These are phyloP conservation scores for Iselma pallidipennis DNA, from an alignment of 2,888 invertebrate genomes.

Conservation along the genomic window DNA sequence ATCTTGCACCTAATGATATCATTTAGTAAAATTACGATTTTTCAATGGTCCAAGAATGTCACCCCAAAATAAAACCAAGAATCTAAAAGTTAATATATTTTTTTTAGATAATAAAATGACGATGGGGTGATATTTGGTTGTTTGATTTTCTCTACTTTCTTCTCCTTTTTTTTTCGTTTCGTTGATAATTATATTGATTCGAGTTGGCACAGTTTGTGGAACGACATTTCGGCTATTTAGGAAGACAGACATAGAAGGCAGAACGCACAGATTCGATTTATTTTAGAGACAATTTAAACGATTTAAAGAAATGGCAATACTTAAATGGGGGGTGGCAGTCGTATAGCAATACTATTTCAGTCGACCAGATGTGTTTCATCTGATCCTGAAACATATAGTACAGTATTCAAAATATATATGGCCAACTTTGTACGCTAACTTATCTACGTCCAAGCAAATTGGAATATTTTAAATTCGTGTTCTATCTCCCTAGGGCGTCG, in stretches of 20 bases:
- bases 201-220: slow-evolving; percentile 2
- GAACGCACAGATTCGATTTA: slow-evolving; percentile 50
- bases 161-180: neutral
- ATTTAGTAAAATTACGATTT: slow-evolving; percentile 43
- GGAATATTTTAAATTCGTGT: slow-evolving; percentile 54
- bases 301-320: slow-evolving; percentile 52
- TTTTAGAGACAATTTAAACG: slow-evolving; percentile 54
- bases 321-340: slow-evolving; percentile 47
- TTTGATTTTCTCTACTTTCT: neutral
- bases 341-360: slow-evolving; percentile 42
- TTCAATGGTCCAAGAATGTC: slow-evolving; percentile 24
- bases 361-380: slow-evolving; percentile 34
- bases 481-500: slow-evolving; percentile 41
- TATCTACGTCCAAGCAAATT: slow-evolving; percentile 52
- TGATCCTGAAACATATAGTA: slow-evolving; percentile 15
- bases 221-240: slow-evolving; percentile 30
- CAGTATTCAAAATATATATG: slow-evolving; percentile 15
- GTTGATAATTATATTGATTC: slow-evolving; percentile 4
- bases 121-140: neutral
- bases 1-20: slow-evolving; percentile 49
- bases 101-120: neutral
- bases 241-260: slow-evolving; percentile 39
- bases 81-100: neutral
- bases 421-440: slow-evolving; percentile 37
- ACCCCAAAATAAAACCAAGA: neutral